Base-by-base conservation (phyloP, 2,797 vertebrate species). In the Chaetodon trifasciatus region DNA sequence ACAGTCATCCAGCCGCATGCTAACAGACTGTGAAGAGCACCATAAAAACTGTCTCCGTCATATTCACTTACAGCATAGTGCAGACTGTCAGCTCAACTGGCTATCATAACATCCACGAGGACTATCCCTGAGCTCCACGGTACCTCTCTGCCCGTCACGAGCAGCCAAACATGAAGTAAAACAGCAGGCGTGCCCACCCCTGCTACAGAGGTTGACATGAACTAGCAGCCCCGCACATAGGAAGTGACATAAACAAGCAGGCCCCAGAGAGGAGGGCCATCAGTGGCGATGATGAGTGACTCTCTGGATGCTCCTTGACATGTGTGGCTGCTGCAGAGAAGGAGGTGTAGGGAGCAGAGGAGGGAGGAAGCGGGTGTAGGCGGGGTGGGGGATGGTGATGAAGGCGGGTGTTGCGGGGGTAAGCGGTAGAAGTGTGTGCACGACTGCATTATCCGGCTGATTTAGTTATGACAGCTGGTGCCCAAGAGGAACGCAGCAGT, bases 381-480 rank as follows among this genome's bases (percentile, higher is more conserved):
- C 12, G 46, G 62, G 57, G n/a, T 44, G 19, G 37, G 65, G 58
- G n/a, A 23, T 11, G 24, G 32, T 37, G 61, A 17, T 56, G 68
- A 73, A 40, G 82, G 81, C 32, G 83, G 84, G 81, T 84, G 89
- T 89, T 74, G 66, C 55, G 37, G 85, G 86, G 80, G 74, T 82
- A 79, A 81, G 85, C 67, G 55, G 79, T 67, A 74, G 91, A 93
- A 91, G 86, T 91, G 89, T 83, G 90, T 65, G 70, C 84, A 80
- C 75, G 92, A 92, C 94, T 89, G 94, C 94, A 97, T 98, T 97
- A 97, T 96, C 95, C 94, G 95, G 96, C 96, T 97, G 98, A 98
- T 98, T 99, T 98, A 98, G 96, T 99, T 99, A 99, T 99, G 98
- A 99, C 97, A 98, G 97, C 96, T 96, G 96, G 93, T 94, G 92